phyloP scores from a whole-genome alignment of 2,888 invertebrate species.

The Philonicus albiceps region DNA sequence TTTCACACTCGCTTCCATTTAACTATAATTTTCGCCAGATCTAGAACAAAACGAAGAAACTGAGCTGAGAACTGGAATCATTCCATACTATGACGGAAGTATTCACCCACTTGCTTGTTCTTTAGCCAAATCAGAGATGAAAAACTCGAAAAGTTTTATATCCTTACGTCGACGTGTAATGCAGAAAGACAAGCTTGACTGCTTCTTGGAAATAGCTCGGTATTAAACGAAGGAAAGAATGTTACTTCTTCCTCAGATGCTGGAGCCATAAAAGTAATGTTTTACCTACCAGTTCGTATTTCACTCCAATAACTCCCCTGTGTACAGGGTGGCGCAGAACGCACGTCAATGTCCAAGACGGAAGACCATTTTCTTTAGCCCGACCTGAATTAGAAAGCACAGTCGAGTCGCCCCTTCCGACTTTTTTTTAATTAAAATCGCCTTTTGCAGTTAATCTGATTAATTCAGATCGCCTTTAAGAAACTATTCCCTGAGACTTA shows the following conservation, averaged over 20 bases:
- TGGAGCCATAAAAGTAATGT: slow-evolving; percentile 5
- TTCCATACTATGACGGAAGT: slow-evolving; percentile 5
- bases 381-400: background rate
- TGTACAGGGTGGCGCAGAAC: background rate
- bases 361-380: background rate
- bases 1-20: slow-evolving; percentile 15
- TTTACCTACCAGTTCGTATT: slow-evolving; percentile 21
- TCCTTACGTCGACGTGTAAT: slow-evolving; percentile 11
- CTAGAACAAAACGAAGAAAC: background rate
- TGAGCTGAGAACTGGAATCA: background rate
- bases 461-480: background rate
- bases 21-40: background rate
- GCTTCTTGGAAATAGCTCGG: background rate
- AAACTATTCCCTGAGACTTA: background rate
- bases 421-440: slow-evolving; percentile 13
- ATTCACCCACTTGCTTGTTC: slow-evolving; percentile 6
- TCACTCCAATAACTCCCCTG: background rate
- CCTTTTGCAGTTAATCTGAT: slow-evolving; percentile 18
- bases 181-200: slow-evolving; percentile 24
- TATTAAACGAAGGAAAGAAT: slow-evolving; percentile 7
- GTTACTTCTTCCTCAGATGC: background rate
- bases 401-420: background rate
- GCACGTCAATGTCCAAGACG: background rate
- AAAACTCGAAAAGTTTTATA: slow-evolving; percentile 18
- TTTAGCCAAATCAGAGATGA: slow-evolving; percentile 31